A percentile compares a stretch with the other conserved stretches of the same genome.
Conservation (phyloP, 1,140 invertebrate species). For the Drosophila santomea region DNA sequence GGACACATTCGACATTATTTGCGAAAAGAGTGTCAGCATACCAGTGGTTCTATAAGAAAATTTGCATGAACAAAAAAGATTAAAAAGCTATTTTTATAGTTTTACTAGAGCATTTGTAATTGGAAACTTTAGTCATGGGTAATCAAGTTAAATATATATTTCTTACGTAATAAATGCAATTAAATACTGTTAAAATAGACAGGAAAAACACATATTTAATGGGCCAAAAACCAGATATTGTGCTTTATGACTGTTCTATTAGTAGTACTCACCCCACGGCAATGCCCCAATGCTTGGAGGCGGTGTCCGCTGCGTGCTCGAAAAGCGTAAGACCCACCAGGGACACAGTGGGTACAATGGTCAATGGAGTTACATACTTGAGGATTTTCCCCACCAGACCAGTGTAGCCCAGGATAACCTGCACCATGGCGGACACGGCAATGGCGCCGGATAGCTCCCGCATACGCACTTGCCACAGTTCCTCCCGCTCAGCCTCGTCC, state of each 20-base stretch:
- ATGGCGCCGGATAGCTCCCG: conserved; percentile 94
- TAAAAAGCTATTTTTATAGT: not conserved
- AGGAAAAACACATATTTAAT: too few species aligned
- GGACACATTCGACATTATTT: conserved; percentile 90
- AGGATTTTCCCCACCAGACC: conserved; percentile 91
- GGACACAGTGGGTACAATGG: conserved; percentile 92
- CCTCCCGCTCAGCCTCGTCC: conserved; percentile 86
- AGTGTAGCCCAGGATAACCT: conserved; percentile 89
- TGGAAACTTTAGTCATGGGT: too few species aligned
- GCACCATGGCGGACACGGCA: conserved; percentile 91
- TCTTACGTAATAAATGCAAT: too few species aligned
- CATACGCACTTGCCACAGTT: conserved; percentile 92
- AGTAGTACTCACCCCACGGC: conserved; percentile 87
- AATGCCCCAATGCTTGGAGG: conserved; percentile 93
- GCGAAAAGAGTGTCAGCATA: conserved; percentile 92
- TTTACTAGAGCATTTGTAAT: too few species aligned
- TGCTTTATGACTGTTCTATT: not conserved
- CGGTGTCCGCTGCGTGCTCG: conserved; percentile 90
- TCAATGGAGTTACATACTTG: conserved; percentile 91
- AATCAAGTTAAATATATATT: too few species aligned
- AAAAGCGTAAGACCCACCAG: conserved; percentile 92
- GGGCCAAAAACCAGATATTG: not conserved
- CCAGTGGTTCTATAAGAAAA: conserved; percentile 89
- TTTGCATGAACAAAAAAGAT: not conserved
- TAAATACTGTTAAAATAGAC: too few species aligned